Evolutionary conservation across 2,113 vertebrate species (phyloP).

Genomic region (Axis porcinus): DNA sequence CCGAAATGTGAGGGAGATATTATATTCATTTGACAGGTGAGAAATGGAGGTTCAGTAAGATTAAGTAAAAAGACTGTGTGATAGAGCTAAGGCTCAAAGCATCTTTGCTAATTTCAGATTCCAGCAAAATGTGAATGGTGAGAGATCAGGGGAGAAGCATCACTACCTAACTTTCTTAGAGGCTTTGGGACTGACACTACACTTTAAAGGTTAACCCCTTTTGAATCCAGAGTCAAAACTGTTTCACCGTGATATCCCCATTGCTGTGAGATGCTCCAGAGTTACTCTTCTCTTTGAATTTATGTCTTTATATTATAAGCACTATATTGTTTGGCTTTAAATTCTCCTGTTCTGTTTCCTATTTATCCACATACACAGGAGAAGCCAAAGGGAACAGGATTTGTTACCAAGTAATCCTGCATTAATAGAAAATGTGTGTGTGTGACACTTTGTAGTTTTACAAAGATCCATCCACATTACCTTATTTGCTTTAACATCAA

Average conservation of each 20-base stretch:
- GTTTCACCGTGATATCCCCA: background rate
- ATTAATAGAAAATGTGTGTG: background rate
- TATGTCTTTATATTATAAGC: background rate
- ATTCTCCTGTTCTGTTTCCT: background rate
- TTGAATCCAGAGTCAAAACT: background rate
- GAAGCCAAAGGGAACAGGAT: background rate
- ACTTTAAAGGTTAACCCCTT: background rate
- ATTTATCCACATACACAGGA: background rate
- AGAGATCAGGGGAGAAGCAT: background rate
- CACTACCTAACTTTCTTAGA: background rate
- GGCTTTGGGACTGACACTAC: background rate
- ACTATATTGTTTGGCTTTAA: background rate
- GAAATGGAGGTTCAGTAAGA: constrained; percentile 23
- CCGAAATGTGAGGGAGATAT: background rate
- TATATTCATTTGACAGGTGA: constrained; percentile 36
- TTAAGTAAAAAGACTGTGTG: background rate
- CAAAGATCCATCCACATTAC: background rate
- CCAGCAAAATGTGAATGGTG: background rate
- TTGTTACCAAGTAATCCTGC: background rate
- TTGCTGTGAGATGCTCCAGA: background rate
- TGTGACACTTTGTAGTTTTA: background rate
- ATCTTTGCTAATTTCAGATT: background rate
- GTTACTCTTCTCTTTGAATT: background rate
- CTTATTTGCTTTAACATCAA: background rate
- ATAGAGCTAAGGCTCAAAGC: background rate